Percentiles rank a stretch among this genome's conserved stretches.
Evolutionary conservation across 2,888 invertebrate genomes (phyloP).

Genomic region (Parelbella ahira): DNA sequence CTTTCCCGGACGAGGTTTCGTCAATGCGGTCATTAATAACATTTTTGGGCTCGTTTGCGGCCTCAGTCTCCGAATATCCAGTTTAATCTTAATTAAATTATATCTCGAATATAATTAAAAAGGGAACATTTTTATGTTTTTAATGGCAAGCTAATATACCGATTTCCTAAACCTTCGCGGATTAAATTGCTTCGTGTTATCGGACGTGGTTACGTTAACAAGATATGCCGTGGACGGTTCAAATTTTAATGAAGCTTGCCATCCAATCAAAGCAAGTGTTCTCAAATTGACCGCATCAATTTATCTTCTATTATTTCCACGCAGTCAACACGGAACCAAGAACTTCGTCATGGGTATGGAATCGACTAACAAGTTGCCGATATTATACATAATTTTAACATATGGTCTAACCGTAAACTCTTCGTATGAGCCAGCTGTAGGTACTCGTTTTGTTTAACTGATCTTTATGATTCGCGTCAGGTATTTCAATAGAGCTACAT

Average conservation of each 20-base stretch:
- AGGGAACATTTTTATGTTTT: conserved; percentile 47
- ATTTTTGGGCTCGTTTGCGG: conserved; percentile 37
- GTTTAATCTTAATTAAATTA: conserved; percentile 45
- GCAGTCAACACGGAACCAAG: no score
- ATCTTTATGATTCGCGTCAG: no score
- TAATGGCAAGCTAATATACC: conserved; percentile 48
- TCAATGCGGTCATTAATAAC: conserved; percentile 29
- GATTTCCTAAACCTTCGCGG: conserved; percentile 33
- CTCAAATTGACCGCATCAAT: conserved; percentile 2
- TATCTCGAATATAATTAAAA: conserved; percentile 47
- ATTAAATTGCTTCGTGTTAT: conserved; percentile 41
- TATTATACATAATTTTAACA: no score
- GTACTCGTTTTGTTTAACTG: no score
- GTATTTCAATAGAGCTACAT: background rate
- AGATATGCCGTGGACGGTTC: conserved; percentile 38
- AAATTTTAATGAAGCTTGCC: conserved; percentile 37
- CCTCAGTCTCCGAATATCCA: conserved; percentile 38
- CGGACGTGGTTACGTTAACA: conserved; percentile 31
- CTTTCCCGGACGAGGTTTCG: conserved; percentile 4
- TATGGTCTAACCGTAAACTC: no score
- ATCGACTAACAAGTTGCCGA: no score
- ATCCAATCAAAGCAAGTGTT: conserved; percentile 19
- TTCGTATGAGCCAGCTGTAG: no score
- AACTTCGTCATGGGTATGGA: no score
- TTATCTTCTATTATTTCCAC: conserved; percentile 10